Evolutionary conservation across 2,888 invertebrate genomes (phyloP).

Genomic region (Agelastica alni): DNA sequence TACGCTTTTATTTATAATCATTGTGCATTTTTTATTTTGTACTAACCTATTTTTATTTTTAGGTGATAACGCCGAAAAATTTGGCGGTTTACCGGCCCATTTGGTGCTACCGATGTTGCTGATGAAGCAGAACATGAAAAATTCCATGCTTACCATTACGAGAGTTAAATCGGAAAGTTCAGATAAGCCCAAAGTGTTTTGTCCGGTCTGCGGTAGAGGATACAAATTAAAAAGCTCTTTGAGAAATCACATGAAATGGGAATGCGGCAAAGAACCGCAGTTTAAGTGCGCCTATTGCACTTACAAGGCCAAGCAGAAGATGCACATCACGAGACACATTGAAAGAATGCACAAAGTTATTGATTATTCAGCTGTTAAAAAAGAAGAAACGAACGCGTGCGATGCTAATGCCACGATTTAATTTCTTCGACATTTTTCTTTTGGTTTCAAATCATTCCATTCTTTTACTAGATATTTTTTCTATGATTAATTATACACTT

Average conservation of each 20-base stretch:
- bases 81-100: conserved; percentile 60
- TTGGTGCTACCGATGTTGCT: conserved; percentile 72
- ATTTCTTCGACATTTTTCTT: neutral
- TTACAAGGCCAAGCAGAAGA: conserved; percentile 78
- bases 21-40: neutral
- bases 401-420: neutral
- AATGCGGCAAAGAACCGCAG: conserved; percentile 81
- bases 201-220: conserved; percentile 69
- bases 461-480: neutral
- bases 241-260: conserved; percentile 81
- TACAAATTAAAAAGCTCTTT: conserved; percentile 80
- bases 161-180: conserved; percentile 31
- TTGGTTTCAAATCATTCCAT: conserved; percentile 1
- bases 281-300: conserved; percentile 80
- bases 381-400: conserved; percentile 4
- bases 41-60: conserved; percentile 14
- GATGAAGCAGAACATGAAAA: conserved; percentile 60
- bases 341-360: conserved; percentile 77
- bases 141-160: conserved; percentile 45
- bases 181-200: conserved; percentile 25
- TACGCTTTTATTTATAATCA: too few relatives aligned
- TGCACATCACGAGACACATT: conserved; percentile 79
- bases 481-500: neutral
- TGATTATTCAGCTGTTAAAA: conserved; percentile 41
- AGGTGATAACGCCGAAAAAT: conserved; percentile 11